Percentiles rank a stretch among this genome's conserved stretches.
These are phyloP conservation scores for Drosophila phalerata DNA, from an alignment of 2,888 invertebrate species.

Conservation along the genomic window DNA sequence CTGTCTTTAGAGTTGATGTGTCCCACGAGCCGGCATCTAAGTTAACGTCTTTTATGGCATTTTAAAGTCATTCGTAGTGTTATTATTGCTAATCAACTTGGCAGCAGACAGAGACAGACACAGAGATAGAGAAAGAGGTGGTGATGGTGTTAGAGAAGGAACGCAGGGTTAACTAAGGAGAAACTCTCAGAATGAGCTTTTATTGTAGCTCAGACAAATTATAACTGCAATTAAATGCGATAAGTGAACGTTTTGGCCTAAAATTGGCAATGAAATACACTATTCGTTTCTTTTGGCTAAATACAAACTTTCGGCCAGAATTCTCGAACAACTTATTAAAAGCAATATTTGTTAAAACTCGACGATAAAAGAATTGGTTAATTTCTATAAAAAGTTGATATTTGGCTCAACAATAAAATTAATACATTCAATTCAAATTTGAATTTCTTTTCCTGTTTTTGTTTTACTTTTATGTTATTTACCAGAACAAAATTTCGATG, in stretches of 20 bases:
- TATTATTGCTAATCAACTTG: conserved; percentile 57
- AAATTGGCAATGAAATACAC: conserved; percentile 58
- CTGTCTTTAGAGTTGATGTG: conserved; percentile 8
- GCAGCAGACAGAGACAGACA: background rate
- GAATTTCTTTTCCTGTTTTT: no score
- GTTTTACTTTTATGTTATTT: no score
- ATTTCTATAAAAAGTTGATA: no score
- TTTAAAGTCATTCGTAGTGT: conserved; percentile 48
- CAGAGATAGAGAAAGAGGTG: background rate
- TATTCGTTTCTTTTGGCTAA: conserved; percentile 6
- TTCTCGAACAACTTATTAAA: background rate
- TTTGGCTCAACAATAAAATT: no score
- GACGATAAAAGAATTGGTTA: no score
- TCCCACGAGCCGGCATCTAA: conserved; percentile 26
- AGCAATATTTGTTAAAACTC: no score
- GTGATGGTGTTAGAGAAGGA: background rate
- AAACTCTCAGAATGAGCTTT: conserved; percentile 8
- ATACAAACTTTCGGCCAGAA: background rate
- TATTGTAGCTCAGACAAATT: conserved; percentile 51
- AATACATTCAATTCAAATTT: no score
- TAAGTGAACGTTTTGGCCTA: conserved; percentile 42
- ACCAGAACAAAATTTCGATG: no score
- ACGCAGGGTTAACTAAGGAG: background rate
- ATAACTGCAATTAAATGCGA: conserved; percentile 59
- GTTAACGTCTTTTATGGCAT: conserved; percentile 58